These are phyloP conservation scores for Caloenas nicobarica DNA, from an alignment of 2,113 vertebrate genomes.

Conservation along the genomic window DNA sequence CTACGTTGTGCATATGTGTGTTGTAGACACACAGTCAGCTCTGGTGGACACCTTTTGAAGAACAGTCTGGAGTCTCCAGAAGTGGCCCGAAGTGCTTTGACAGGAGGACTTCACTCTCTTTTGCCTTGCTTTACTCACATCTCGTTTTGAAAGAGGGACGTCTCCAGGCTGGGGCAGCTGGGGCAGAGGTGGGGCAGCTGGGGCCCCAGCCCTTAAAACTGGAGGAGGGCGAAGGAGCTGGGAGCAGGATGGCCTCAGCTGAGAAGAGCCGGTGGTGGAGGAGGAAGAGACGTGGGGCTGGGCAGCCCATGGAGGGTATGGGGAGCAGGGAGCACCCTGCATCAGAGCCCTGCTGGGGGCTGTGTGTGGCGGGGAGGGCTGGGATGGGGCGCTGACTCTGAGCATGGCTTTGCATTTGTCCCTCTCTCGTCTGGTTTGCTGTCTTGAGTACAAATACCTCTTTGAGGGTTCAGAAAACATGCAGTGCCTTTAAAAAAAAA, in stretches of 20 bases:
- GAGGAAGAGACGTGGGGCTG: neutral
- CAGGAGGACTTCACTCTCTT: accelerated
- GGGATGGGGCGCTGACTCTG: neutral
- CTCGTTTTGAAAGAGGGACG: too few relatives aligned
- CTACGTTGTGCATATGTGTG: accelerated
- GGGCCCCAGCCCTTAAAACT: neutral
- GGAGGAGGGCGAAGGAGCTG: neutral
- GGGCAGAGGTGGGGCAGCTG: neutral
- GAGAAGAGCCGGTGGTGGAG: neutral
- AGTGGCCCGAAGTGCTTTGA: accelerated
- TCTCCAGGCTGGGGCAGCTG: too few relatives aligned
- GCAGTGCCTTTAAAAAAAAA: neutral
- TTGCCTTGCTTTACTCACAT: accelerated
- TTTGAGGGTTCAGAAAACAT: neutral
- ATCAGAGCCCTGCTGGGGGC: too few relatives aligned
- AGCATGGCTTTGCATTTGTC: neutral
- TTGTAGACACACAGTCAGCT: accelerated
- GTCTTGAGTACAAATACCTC: neutral
- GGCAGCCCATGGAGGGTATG: neutral
- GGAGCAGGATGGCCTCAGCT: neutral
- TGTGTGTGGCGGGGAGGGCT: accelerated
- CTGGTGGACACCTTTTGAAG: accelerated
- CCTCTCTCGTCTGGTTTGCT: too few relatives aligned
- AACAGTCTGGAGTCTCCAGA: neutral
- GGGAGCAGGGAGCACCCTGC: neutral